phyloP scores from a whole-genome alignment of 2,113 vertebrate genomes.

The Bufo bufo region DNA sequence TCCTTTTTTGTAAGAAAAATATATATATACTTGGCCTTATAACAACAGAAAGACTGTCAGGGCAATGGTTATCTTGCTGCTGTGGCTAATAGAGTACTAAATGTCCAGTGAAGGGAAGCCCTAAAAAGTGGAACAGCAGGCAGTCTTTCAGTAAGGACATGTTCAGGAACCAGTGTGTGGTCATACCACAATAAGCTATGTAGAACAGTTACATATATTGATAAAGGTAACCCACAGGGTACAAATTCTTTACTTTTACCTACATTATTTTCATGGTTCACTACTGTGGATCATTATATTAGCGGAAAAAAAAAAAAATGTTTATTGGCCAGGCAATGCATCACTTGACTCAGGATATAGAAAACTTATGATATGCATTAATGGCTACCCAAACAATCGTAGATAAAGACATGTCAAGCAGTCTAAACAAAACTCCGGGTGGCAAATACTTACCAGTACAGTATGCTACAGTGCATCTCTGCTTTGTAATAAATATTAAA shows the following conservation, averaged over 20 bases:
- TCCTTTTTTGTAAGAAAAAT: too few relatives aligned
- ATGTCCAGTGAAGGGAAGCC: not conserved
- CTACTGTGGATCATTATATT: not conserved
- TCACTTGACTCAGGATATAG: too few relatives aligned
- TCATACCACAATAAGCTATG: not conserved
- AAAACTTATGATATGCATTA: not conserved
- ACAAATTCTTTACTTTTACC: not conserved
- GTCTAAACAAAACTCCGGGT: not conserved
- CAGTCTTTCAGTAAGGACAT: not conserved
- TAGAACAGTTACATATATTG: not conserved
- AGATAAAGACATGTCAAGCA: not conserved
- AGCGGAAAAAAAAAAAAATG: not conserved
- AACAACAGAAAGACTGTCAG: not conserved
- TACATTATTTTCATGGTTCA: not conserved
- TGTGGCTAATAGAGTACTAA: not conserved
- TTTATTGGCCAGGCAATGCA: too few relatives aligned
- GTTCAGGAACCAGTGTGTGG: not conserved
- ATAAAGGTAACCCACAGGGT: not conserved
- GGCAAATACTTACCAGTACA: not conserved
- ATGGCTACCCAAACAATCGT: not conserved
- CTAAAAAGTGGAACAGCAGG: not conserved
- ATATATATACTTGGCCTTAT: not conserved
- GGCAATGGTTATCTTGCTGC: not conserved
- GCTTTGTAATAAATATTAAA: too few relatives aligned
- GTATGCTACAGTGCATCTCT: too few relatives aligned